A percentile compares a stretch with the other conserved stretches of the same genome.
Evolutionary conservation across 92 coral and sea anemone genomes (phyloP).

Genomic region (Blastomussa wellsi): DNA sequence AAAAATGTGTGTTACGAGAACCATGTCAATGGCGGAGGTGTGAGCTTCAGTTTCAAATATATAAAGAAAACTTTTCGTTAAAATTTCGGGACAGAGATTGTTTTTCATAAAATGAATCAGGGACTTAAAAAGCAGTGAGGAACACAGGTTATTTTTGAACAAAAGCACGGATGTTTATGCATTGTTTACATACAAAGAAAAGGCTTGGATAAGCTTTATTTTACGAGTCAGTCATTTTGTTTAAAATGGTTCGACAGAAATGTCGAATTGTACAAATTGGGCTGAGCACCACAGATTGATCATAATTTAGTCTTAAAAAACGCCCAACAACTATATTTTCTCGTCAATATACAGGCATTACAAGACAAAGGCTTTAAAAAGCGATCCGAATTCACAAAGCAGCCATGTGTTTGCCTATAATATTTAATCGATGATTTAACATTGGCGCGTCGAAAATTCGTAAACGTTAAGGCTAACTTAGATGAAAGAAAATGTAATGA

Average conservation of each 20-base stretch:
- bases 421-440: slow-evolving; percentile 1
- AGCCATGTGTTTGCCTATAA: slow-evolving; percentile 10
- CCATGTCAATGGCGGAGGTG: neutral
- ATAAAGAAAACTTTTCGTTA: neutral
- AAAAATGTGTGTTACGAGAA: neutral
- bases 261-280: neutral
- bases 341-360: neutral
- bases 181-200: slow-evolving; percentile 28
- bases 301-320: neutral
- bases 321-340: neutral
- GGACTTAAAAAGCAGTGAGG: neutral
- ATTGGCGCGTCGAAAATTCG: neutral
- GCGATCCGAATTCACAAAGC: neutral
- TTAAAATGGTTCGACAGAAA: slow-evolving; percentile 4
- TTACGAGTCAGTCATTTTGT: slow-evolving; percentile 17
- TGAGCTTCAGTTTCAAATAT: slow-evolving; percentile 14
- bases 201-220: slow-evolving; percentile 13
- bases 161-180: slow-evolving; percentile 27
- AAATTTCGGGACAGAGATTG: neutral
- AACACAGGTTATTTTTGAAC: neutral
- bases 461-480: neutral
- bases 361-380: neutral
- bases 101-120: neutral
- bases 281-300: neutral
- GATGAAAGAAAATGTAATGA: neutral